Evolutionary conservation across 2,113 vertebrate genomes (phyloP).

Genomic region (Dinomys branickii): DNA sequence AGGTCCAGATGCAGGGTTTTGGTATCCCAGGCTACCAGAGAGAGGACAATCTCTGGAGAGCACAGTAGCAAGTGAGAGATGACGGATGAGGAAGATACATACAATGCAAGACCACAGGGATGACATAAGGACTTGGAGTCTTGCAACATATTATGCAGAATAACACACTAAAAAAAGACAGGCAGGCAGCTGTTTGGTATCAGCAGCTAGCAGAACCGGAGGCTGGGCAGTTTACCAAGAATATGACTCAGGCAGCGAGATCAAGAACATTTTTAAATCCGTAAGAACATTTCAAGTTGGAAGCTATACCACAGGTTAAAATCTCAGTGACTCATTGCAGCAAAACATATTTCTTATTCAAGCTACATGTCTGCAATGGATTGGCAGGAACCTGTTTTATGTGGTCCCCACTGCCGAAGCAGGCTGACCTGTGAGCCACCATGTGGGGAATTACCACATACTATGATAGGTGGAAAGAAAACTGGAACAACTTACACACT

Average conservation of each 20-base stretch:
- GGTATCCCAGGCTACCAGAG: background rate
- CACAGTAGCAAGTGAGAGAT: background rate
- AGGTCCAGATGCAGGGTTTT: background rate
- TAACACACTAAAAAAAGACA: background rate
- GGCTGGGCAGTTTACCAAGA: conserved; percentile 39
- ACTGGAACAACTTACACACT: background rate
- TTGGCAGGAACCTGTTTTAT: background rate
- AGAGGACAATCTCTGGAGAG: conserved; percentile 31
- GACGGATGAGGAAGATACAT: background rate
- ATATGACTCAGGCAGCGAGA: background rate
- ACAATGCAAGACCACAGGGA: background rate
- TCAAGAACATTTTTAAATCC: conserved; percentile 1
- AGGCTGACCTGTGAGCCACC: background rate
- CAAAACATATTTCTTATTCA: background rate
- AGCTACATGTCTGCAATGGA: background rate
- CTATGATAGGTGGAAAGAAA: background rate
- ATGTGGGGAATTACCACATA: background rate
- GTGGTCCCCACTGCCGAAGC: background rate
- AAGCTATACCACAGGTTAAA: conserved; percentile 4
- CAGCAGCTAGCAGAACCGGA: conserved; percentile 23
- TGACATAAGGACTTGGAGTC: background rate
- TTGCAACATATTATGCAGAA: background rate
- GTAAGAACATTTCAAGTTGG: conserved; percentile 31
- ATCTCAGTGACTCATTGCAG: background rate
- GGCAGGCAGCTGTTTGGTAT: conserved; percentile 32